These are phyloP conservation scores for Pachypanchax playfairii DNA, from an alignment of 2,113 vertebrate species.

Conservation along the genomic window DNA sequence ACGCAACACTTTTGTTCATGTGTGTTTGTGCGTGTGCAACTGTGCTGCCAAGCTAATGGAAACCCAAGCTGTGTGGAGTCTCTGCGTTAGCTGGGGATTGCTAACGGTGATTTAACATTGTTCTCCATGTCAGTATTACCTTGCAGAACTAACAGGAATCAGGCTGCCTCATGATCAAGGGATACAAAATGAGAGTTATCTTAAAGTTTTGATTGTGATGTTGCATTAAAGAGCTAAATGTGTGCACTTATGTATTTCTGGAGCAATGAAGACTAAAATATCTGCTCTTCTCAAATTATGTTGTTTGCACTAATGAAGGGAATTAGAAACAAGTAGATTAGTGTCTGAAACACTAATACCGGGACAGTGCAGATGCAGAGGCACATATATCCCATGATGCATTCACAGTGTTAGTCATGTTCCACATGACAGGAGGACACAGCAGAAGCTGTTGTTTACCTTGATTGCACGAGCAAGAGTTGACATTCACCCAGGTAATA, in stretches of 20 bases:
- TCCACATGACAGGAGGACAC: conserved; percentile 12
- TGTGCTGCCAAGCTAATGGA: conserved; percentile 55
- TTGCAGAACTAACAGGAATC: conserved; percentile 61
- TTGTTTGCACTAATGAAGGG: conserved; percentile 54
- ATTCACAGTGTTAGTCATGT: conserved; percentile 2
- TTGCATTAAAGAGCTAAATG: conserved; percentile 49
- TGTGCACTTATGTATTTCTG: conserved; percentile 62
- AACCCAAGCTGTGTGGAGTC: conserved; percentile 61
- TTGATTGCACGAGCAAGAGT: conserved; percentile 21
- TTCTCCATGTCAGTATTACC: conserved; percentile 69
- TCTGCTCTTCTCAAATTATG: conserved; percentile 40
- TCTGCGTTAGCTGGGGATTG: conserved; percentile 50
- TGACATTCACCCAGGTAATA: conserved; percentile 8
- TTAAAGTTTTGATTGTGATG: conserved; percentile 63
- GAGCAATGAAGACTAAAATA: conserved; percentile 46
- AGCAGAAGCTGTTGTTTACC: conserved; percentile 40
- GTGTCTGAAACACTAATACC: background rate
- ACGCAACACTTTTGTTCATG: conserved; percentile 32
- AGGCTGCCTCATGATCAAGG: conserved; percentile 60
- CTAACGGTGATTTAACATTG: conserved; percentile 69
- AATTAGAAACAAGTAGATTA: conserved; percentile 55
- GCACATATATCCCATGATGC: conserved; percentile 14
- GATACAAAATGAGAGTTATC: conserved; percentile 58
- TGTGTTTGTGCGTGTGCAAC: conserved; percentile 23
- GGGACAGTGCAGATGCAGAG: background rate